phyloP scores from a whole-genome alignment of 2,113 vertebrate genomes.

The Copsychus sechellarum region DNA sequence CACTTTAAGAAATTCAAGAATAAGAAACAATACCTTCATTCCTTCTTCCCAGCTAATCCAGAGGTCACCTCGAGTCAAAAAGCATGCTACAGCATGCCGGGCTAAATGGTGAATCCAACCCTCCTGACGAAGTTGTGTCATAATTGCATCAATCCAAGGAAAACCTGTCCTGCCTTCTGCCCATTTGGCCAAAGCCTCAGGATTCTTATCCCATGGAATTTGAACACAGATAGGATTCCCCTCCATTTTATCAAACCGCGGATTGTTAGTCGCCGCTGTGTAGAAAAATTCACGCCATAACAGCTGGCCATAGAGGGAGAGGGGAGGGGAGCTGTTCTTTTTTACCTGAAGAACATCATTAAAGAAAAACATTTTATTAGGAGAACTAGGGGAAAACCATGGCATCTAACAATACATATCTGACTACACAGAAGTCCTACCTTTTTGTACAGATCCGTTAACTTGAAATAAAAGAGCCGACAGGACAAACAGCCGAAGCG shows the following conservation, averaged over 20 bases:
- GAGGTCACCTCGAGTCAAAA: slow-evolving; percentile 92
- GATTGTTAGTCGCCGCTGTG: slow-evolving; percentile 90
- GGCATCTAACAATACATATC: background rate
- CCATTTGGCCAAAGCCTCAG: slow-evolving; percentile 95
- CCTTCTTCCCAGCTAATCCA: slow-evolving; percentile 99
- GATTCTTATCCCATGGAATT: slow-evolving; percentile 95
- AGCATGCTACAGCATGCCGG: slow-evolving; percentile 94
- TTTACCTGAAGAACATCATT: slow-evolving; percentile 82
- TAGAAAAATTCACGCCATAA: slow-evolving; percentile 98
- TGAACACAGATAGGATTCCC: slow-evolving; percentile 95
- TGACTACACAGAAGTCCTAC: slow-evolving; percentile 56
- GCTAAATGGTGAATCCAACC: slow-evolving; percentile 98
- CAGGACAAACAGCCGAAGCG: slow-evolving; percentile 95
- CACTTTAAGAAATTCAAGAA: background rate
- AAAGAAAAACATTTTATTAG: slow-evolving; percentile 18
- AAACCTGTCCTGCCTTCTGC: slow-evolving; percentile 94
- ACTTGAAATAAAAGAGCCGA: slow-evolving; percentile 93
- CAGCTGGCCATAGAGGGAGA: slow-evolving; percentile 92
- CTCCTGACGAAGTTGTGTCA: slow-evolving; percentile 96
- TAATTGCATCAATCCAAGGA: slow-evolving; percentile 98
- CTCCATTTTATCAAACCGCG: slow-evolving; percentile 98
- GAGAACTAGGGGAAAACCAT: background rate
- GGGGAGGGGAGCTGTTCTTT: slow-evolving; percentile 88
- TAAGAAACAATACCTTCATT: slow-evolving; percentile 83
- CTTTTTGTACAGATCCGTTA: slow-evolving; percentile 95